These are phyloP conservation scores for Cricetomys ansorgei DNA, from an alignment of 2,113 vertebrate species.

Conservation along the genomic window DNA sequence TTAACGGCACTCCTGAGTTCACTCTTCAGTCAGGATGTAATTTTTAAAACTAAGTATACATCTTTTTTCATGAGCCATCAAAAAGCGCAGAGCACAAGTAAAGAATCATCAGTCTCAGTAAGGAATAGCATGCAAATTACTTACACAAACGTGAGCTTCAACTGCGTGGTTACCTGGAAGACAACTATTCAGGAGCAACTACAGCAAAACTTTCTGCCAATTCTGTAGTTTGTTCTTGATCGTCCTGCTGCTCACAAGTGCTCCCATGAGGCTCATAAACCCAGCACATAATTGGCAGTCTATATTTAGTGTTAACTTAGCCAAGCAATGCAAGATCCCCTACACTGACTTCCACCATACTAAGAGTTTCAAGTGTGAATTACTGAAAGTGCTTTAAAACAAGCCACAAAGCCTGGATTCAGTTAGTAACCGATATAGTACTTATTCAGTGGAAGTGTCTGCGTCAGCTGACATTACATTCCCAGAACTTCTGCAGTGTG, in stretches of 20 bases:
- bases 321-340: conserved; percentile 65
- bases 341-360: not conserved
- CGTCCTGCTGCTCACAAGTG: not conserved
- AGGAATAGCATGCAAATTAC: conserved; percentile 77
- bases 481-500: not conserved
- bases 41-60: conserved; percentile 54
- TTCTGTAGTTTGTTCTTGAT: conserved; percentile 3
- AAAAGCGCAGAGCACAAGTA: conserved; percentile 51
- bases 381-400: not conserved
- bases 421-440: not conserved
- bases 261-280: conserved; percentile 45
- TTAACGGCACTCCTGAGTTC: conserved; percentile 24
- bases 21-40: conserved; percentile 10
- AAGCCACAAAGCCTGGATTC: not conserved
- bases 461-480: not conserved
- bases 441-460: not conserved
- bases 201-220: not conserved
- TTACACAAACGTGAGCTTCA: conserved; percentile 78
- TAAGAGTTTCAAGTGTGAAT: not conserved
- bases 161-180: not conserved
- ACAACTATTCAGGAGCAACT: not conserved
- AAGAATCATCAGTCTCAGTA: conserved; percentile 35
- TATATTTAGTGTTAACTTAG: conserved; percentile 84
- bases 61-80: conserved; percentile 37
- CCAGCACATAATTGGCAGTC: conserved; percentile 73